Evolutionary conservation across 2,888 invertebrate species (phyloP).

Genomic region (Actias luna): DNA sequence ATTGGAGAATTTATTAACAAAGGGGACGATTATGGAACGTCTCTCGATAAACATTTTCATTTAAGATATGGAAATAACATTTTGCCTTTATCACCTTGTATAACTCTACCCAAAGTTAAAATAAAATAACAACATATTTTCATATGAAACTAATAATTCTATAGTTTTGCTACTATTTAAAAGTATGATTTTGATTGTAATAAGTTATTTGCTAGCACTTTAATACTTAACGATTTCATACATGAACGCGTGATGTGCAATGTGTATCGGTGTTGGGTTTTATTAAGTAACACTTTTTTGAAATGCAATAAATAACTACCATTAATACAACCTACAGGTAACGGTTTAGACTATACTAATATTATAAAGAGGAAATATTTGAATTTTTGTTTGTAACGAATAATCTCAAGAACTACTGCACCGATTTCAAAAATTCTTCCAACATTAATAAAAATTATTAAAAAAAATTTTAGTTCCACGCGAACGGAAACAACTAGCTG

Average conservation of each 20-base stretch:
- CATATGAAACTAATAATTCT: background rate
- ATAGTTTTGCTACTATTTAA: background rate
- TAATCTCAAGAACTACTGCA: too few relatives aligned
- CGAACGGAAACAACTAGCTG: too few relatives aligned
- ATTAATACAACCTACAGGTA: background rate
- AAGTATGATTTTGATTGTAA: background rate
- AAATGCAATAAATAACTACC: background rate
- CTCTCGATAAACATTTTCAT: slow-evolving; percentile 73
- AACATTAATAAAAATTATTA: too few relatives aligned
- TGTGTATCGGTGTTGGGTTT: background rate
- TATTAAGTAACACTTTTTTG: background rate
- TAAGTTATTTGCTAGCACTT: background rate
- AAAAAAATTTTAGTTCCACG: too few relatives aligned
- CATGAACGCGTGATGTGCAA: background rate
- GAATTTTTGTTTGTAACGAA: too few relatives aligned
- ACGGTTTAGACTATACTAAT: background rate
- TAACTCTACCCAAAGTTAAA: slow-evolving; percentile 69
- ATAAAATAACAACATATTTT: slow-evolving; percentile 20
- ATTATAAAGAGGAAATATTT: too few relatives aligned
- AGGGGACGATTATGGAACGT: slow-evolving; percentile 54
- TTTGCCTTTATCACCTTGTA: slow-evolving; percentile 70
- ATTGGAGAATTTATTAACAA: slow-evolving; percentile 33
- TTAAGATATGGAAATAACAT: slow-evolving; percentile 76
- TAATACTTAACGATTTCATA: background rate
- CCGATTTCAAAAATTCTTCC: too few relatives aligned